Evolutionary conservation across 2,113 vertebrate genomes (phyloP), one percentile per base, ranked within the genome.

Genomic region (Nothocercus julius): DNA sequence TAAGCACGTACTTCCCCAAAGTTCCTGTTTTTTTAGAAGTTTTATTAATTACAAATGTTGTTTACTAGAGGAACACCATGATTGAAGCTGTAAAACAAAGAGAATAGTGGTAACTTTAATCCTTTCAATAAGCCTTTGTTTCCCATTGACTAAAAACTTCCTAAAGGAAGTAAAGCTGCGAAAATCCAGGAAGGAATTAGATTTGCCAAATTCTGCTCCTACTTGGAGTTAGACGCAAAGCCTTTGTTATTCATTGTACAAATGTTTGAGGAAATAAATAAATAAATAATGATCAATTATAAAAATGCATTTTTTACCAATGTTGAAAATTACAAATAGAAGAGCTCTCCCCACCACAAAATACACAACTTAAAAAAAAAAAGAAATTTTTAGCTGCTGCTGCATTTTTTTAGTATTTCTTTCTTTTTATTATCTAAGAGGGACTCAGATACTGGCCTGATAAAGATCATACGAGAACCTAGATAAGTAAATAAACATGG

Each of bases 111-210:
- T 70, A 91, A 94, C 97, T 98, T 98, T 98, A 97, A 98, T 98
- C 97, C 97, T 98, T 98, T 98, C 97, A 98, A 98, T 98, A 97
- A 97, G 97, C 93, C 95, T 98, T 98, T 98, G 99, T 98, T 98
- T 98, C 98, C 98, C 98, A 99, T 98, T 98, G 96, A 98, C 97
- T 96, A 96, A 98, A 98, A 98, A 98, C 98, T 98, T 99, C 98
- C 98, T 98, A 80, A 97, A 98, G 98, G 98, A 98, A 98, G 97
- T 95, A 97, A 96, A 98, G 97, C 97, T 96, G 97, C 95, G 97
- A 98, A 97, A 97, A 97, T 97, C 97, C 97, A 97, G 98, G 97
- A 97, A 97, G 97, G 97, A 97, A 97, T 98, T 97, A 96, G 97
- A 98, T 97, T 97, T 97, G 95, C 95, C 96, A 96, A 95, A 93